Base-by-base conservation (phyloP, 2,888 invertebrate species). In the Trissolcus japonicus region DNA sequence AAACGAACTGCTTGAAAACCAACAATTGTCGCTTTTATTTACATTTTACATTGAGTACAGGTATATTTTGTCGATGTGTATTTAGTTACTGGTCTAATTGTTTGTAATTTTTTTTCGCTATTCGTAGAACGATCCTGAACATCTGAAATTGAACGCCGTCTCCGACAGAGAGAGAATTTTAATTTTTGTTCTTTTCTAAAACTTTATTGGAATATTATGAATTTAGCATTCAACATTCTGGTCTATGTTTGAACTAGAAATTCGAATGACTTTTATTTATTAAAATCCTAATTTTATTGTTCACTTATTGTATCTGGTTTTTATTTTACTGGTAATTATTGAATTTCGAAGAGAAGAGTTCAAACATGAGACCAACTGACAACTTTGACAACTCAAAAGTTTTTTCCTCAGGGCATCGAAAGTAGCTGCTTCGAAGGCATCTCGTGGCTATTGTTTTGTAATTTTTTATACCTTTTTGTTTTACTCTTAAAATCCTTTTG, bases 371-470 rank as follows among this genome's bases (percentile, higher is more conserved):
- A 56, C 48, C 21, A 41, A 19, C 41, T 46, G 46, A 7, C 19
- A 51, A 51, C 41, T 60, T 41, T 46, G 46, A 51, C 19, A 21
- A 51, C 41, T 60, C 46, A 43, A 65, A 55, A 75, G 63, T 59
- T 65, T 69, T 61, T 75, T 71, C 66, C 69, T 50, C 85, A 85
- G 85, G 86, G 85, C 86, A 87, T 86, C 86, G 78, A 82, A 84
- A 84, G 75, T 83, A 85, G 82, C 80, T 86, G 85, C 85, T 80
- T 86, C 84, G 81, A 87, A 87, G 87, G 87, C 87, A 87, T 87
- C 87, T 86, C 83, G 86, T 87, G 87, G 85, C 86, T 86, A 87
- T 86, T 86, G 87, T 85, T 84, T 83, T 83, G 80, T 75, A 56
- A 40, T 55, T 35, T 56, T 69, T 55, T n/a, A n/a, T n/a, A n/a